Conservation (phyloP, 2,888 invertebrate genomes). For the Celastrina argiolus region DNA sequence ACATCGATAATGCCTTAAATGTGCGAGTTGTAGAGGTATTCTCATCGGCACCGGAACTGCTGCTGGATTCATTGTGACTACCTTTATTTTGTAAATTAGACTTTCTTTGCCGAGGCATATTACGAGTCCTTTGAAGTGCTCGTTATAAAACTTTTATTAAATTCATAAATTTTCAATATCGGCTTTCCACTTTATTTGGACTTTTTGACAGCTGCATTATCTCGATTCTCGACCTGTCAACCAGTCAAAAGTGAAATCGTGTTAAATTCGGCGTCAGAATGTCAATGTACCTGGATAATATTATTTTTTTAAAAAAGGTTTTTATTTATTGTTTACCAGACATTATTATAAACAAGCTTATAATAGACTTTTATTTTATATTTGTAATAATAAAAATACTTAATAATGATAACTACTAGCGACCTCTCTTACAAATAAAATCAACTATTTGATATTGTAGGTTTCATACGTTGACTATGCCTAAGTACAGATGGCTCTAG, state of each 20-base stretch:
- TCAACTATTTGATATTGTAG: not conserved
- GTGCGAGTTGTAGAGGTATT: constrained; percentile 38
- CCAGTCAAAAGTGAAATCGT: not conserved
- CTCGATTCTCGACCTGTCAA: not conserved
- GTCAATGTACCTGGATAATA: too few relatives aligned
- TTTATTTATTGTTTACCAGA: too few relatives aligned
- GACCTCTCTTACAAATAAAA: not conserved
- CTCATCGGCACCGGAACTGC: constrained; percentile 52
- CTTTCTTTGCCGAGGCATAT: constrained; percentile 62
- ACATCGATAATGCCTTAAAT: constrained; percentile 54
- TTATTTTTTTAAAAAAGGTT: not conserved
- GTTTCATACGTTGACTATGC: not conserved
- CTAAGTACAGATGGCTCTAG: not conserved
- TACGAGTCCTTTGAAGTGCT: constrained; percentile 27
- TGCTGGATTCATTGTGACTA: constrained; percentile 51
- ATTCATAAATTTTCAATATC: constrained; percentile 11
- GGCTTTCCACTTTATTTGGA: not conserved
- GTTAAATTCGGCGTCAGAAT: not conserved
- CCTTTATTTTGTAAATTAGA: constrained; percentile 44
- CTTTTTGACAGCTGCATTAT: not conserved
- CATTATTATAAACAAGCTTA: too few relatives aligned
- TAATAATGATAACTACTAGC: not conserved
- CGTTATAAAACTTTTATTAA: not conserved
- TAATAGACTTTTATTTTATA: too few relatives aligned
- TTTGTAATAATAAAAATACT: too few relatives aligned